Percentiles rank a stretch among this genome's conserved stretches.
Evolutionary conservation across 1,140 invertebrate genomes (phyloP).

Genomic region (Conus betulinus): DNA sequence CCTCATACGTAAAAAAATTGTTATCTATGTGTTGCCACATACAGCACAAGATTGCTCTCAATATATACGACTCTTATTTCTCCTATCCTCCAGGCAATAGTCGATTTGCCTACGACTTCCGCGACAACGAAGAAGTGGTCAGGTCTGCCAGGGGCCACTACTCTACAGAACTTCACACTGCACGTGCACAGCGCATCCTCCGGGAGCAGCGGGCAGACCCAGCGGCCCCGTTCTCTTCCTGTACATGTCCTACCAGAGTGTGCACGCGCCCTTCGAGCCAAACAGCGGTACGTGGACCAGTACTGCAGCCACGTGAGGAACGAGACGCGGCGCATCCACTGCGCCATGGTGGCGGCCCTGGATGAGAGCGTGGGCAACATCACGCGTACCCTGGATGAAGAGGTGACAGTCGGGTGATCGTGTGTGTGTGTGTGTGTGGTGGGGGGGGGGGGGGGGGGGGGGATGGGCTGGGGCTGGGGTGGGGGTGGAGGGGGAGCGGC

Average conservation of each 20-base stretch:
- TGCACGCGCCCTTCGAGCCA: conserved; percentile 37
- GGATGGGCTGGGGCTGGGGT: no score
- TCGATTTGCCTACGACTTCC: background rate
- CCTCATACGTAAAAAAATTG: no score
- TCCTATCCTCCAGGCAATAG: background rate
- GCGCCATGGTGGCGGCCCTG: conserved; percentile 34
- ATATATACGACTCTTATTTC: background rate
- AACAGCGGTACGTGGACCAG: conserved; percentile 16
- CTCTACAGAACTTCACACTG: conserved; percentile 7
- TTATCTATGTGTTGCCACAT: no score
- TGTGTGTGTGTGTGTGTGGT: no score
- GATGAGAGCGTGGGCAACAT: conserved; percentile 42
- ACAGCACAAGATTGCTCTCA: background rate
- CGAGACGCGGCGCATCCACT: conserved; percentile 13
- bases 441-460: no score
- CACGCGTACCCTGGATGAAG: conserved; percentile 15
- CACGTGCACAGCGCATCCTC: conserved; percentile 22
- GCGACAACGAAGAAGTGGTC: conserved; percentile 13
- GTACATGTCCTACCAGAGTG: conserved; percentile 36
- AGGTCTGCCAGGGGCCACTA: conserved; percentile 19
- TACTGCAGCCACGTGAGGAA: conserved; percentile 36
- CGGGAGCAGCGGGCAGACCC: background rate
- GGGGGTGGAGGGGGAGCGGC: no score
- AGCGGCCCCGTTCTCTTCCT: conserved; percentile 30
- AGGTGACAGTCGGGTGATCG: background rate